Evolutionary conservation across 2,888 invertebrate species (phyloP).

Genomic region (Tiliacea citrago): DNA sequence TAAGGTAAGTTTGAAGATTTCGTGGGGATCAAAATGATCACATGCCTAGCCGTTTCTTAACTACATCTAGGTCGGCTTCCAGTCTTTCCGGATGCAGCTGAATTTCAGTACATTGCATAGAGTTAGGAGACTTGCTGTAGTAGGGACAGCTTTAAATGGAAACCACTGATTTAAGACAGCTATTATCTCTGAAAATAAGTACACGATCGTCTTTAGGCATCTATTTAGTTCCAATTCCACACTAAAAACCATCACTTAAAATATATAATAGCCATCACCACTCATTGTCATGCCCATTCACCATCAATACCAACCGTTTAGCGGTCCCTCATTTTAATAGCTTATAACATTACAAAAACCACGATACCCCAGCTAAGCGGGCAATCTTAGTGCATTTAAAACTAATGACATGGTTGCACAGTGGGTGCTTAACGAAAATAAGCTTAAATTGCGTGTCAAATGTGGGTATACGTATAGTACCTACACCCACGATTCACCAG

Average conservation of each 20-base stretch:
- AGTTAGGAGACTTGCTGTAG: too few relatives aligned
- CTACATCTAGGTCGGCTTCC: too few relatives aligned
- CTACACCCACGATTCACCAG: too few relatives aligned
- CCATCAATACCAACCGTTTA: slow-evolving; percentile 32
- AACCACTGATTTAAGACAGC: not conserved
- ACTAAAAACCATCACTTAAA: slow-evolving; percentile 1
- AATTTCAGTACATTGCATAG: too few relatives aligned
- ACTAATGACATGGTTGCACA: slow-evolving; percentile 55
- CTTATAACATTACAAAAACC: slow-evolving; percentile 51
- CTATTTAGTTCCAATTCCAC: not conserved
- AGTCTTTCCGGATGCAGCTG: too few relatives aligned
- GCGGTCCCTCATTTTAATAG: slow-evolving; percentile 40
- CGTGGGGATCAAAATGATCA: too few relatives aligned
- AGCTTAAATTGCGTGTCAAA: slow-evolving; percentile 49
- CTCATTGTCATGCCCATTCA: slow-evolving; percentile 18
- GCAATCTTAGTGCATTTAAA: slow-evolving; percentile 60
- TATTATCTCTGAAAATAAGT: not conserved
- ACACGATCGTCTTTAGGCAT: not conserved
- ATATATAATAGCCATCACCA: not conserved
- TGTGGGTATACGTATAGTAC: not conserved
- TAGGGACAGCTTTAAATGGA: too few relatives aligned
- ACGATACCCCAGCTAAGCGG: slow-evolving; percentile 29
- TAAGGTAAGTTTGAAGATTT: not conserved
- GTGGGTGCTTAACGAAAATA: slow-evolving; percentile 54
- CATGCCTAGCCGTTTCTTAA: too few relatives aligned